Conservation (phyloP, 2,888 invertebrate species). For the Chelonus formosanus region DNA sequence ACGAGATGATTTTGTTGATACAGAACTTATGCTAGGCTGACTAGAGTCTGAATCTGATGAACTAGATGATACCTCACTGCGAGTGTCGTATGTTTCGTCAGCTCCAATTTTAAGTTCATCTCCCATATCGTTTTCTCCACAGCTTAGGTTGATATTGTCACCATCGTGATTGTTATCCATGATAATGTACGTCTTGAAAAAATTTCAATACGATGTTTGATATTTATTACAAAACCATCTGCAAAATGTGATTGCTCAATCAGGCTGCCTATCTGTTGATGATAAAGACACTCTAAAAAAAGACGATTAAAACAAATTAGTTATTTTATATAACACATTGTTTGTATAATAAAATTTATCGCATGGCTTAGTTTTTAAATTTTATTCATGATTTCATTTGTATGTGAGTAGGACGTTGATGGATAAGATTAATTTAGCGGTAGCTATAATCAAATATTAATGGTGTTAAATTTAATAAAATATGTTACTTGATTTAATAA, state of each 20-base stretch:
- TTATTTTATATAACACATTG: conserved; percentile 38
- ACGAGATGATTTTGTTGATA: conserved; percentile 74
- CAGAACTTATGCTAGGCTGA: conserved; percentile 81
- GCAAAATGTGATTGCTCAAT: conserved; percentile 25
- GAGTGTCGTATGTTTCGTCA: conserved; percentile 80
- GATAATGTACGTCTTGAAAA: not conserved
- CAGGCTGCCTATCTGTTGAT: conserved; percentile 36
- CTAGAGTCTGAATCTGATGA: conserved; percentile 73
- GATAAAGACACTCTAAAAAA: conserved; percentile 23
- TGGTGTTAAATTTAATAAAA: conserved; percentile 42
- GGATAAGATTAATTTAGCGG: conserved; percentile 7
- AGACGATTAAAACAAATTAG: conserved; percentile 26
- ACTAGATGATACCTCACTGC: conserved; percentile 89
- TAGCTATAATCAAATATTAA: conserved; percentile 31
- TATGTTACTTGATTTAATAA: conserved; percentile 39
- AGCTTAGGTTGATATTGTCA: conserved; percentile 60
- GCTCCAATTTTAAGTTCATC: conserved; percentile 83
- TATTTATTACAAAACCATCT: conserved; percentile 3
- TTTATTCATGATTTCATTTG: not conserved
- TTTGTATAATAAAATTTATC: conserved; percentile 2
- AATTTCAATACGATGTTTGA: not conserved
- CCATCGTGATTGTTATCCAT: conserved; percentile 52
- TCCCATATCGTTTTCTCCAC: conserved; percentile 72
- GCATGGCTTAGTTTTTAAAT: not conserved
- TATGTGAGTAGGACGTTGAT: not conserved